Conservation (phyloP, 1,140 invertebrate species). For the Lasioglossum albipes region DNA sequence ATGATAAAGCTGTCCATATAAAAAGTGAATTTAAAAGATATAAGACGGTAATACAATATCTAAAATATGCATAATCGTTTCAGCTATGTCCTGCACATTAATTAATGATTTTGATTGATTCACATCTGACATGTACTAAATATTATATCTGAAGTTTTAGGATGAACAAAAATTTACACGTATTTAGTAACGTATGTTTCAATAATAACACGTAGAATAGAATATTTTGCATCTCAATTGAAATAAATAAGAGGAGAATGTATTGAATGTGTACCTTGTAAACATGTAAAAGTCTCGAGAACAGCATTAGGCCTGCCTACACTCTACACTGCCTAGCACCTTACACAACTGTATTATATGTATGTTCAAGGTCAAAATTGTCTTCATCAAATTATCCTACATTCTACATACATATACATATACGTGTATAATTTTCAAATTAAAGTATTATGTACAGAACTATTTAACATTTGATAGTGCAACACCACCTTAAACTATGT, state of each 20-base stretch:
- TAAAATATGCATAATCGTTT: neutral
- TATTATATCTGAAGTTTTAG: neutral
- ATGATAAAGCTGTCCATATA: neutral
- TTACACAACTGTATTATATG: neutral
- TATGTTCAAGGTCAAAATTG: constrained; percentile 19
- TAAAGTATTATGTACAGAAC: neutral
- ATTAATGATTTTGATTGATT: neutral
- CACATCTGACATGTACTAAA: too few relatives aligned
- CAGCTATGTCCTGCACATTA: neutral
- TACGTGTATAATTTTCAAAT: neutral
- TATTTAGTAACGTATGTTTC: neutral
- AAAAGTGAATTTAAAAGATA: neutral
- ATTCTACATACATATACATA: neutral
- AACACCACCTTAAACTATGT: neutral
- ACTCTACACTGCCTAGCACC: too few relatives aligned
- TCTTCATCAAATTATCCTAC: neutral
- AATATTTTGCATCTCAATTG: neutral
- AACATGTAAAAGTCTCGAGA: neutral
- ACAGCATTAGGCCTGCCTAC: neutral
- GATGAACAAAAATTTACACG: neutral
- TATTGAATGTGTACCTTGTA: neutral
- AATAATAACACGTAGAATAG: neutral
- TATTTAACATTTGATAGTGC: neutral
- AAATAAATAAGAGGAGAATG: neutral
- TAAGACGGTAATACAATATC: neutral